Percentiles rank a stretch among this genome's conserved stretches.
phyloP scores from a whole-genome alignment of 2,888 invertebrate species.

The Myopa testacea region DNA sequence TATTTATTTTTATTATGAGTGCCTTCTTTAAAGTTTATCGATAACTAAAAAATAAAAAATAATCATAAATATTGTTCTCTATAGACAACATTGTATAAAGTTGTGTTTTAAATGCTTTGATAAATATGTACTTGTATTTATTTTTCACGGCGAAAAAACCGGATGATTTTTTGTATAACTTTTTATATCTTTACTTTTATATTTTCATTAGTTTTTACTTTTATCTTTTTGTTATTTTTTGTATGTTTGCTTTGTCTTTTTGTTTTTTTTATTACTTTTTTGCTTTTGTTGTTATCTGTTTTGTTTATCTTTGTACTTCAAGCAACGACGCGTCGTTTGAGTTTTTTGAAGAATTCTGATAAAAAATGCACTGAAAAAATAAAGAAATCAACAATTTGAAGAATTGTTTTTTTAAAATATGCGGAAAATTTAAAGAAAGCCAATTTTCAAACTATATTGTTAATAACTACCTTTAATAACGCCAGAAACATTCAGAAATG shows the following conservation, averaged over 20 bases:
- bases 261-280: no score
- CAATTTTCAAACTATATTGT: not conserved
- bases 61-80: not conserved
- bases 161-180: not conserved
- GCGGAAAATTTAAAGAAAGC: no score
- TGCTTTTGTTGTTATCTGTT: no score
- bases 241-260: not conserved
- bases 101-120: conserved; percentile 18
- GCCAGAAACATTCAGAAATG: no score
- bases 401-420: no score
- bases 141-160: conserved; percentile 20
- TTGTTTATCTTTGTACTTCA: no score
- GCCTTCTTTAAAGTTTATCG: no score
- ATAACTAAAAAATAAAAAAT: no score
- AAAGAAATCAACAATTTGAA: not conserved
- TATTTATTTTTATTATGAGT: no score
- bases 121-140: conserved; percentile 23
- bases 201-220: not conserved
- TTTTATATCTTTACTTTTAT: not conserved
- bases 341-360: not conserved
- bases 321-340: not conserved
- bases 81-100: not conserved
- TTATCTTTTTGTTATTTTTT: not conserved
- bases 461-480: no score
- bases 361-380: not conserved